Percentiles rank a stretch among this genome's conserved stretches.
Evolutionary conservation across 2,888 invertebrate species (phyloP).

Genomic region (Buathra laborator): DNA sequence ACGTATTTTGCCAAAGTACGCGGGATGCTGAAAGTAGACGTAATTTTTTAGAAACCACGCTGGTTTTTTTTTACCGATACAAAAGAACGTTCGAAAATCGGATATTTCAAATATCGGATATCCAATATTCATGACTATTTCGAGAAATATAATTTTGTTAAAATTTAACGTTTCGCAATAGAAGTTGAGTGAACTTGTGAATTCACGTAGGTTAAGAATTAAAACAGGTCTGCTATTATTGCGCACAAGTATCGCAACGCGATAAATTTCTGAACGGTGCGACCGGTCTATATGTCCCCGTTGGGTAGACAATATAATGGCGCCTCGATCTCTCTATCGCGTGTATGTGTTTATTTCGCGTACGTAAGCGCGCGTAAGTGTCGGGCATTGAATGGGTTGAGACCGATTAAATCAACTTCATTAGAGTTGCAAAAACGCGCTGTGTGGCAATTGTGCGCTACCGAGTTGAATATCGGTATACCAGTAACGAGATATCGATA

Average conservation of each 20-base stretch:
- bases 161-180: constrained; percentile 1
- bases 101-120: no score
- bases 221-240: constrained; percentile 21
- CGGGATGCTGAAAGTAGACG: no score
- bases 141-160: not conserved
- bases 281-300: constrained; percentile 64
- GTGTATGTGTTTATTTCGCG: constrained; percentile 8
- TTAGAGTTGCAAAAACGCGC: constrained; percentile 73
- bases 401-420: constrained; percentile 72
- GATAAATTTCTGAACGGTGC: constrained; percentile 57
- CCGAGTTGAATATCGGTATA: constrained; percentile 63
- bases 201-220: constrained; percentile 49
- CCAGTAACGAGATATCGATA: constrained; percentile 71
- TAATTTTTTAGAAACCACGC: no score
- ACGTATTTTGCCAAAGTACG: not conserved
- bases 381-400: constrained; percentile 56
- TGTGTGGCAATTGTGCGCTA: constrained; percentile 68
- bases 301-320: constrained; percentile 66
- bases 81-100: no score
- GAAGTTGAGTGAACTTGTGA: constrained; percentile 46
- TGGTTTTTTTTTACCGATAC: no score
- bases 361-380: constrained; percentile 15
- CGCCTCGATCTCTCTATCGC: constrained; percentile 50
- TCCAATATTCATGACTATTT: no score
- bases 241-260: constrained; percentile 32